Evolutionary conservation across 2,113 vertebrate species (phyloP), one percentile per base, ranked within the genome.

Genomic region (Todiramphus chloris): DNA sequence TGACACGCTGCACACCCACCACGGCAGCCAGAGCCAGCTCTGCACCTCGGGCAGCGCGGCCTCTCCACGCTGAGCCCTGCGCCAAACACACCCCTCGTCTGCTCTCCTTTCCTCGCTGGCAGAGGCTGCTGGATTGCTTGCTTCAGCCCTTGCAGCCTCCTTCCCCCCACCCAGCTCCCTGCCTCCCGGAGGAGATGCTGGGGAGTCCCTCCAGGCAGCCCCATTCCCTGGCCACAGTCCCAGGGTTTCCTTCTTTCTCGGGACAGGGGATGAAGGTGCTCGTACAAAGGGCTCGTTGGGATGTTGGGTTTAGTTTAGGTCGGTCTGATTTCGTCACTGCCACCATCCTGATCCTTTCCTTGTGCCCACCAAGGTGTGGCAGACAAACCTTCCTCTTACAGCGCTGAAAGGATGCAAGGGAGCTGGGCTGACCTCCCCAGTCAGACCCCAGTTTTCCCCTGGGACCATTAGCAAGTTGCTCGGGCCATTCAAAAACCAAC

Each of bases 1-100:
- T 70, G 41, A 70, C 15, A 74, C 28, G 19, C 41, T 67, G 46
- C 74, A 83, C 51, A 63, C 41, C 79, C 64, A 77, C 25, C 20
- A 8, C 46, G 33, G 83, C 82, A 88, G 55, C 13, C 8, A 80
- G 33, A 16, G 9, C n/a, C 10, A 48, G 16, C 19, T 86, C 25
- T 67, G 59, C 73, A 53, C 67, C 64, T 53, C 0, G 3, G n/a
- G 16, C 30, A 18, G 2, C 0, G 2, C 64, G 41, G 28, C 14
- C n/a, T 90, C 41, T 72, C 1, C 27, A 3, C 33, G 9, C 77
- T 67, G 46, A 87, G 37, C 55, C 13, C 14, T 28, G 30, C 19
- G 44, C 16, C 66, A 53, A 76, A 75, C 68, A 2, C 6, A n/a
- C 13, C 16, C 33, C 18, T 64, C 41, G 66, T 21, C 50, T 74